These are phyloP conservation scores for Abrostola tripartita DNA, from an alignment of 2,888 invertebrate species.

Conservation along the genomic window DNA sequence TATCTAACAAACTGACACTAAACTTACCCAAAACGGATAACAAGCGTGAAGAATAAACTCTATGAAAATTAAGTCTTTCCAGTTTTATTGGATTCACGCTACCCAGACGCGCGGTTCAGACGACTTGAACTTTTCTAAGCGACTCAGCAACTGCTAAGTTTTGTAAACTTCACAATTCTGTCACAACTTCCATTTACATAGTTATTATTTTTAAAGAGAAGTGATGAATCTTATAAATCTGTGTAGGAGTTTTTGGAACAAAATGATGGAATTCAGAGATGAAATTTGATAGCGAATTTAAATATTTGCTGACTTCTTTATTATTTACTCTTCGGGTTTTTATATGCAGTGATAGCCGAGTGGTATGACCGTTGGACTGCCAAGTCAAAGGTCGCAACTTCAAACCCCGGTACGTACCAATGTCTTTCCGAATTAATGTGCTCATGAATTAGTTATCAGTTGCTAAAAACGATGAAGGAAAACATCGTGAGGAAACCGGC, in stretches of 20 bases:
- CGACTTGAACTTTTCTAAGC: conserved; percentile 34
- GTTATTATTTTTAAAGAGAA: conserved; percentile 30
- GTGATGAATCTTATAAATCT: conserved; percentile 16
- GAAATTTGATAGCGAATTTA: neutral
- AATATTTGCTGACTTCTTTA: neutral
- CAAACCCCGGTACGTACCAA: too few relatives aligned
- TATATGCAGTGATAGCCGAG: too few relatives aligned
- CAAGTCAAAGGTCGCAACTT: too few relatives aligned
- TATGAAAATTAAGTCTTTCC: conserved; percentile 13
- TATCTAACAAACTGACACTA: too few relatives aligned
- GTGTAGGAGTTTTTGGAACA: neutral
- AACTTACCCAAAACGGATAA: neutral
- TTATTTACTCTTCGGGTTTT: too few relatives aligned
- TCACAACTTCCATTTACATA: conserved; percentile 39
- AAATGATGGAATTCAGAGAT: neutral
- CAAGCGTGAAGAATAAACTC: neutral
- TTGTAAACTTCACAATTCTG: conserved; percentile 17
- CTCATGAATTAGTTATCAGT: too few relatives aligned
- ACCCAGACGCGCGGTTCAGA: conserved; percentile 6
- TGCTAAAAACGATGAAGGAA: too few relatives aligned
- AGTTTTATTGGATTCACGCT: conserved; percentile 20
- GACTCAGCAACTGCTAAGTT: conserved; percentile 28
- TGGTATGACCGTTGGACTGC: too few relatives aligned
- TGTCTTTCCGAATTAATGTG: too few relatives aligned
- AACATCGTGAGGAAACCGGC: too few relatives aligned